Evolutionary conservation across 2,797 vertebrate species (phyloP).

Genomic region (Chelmon rostratus): DNA sequence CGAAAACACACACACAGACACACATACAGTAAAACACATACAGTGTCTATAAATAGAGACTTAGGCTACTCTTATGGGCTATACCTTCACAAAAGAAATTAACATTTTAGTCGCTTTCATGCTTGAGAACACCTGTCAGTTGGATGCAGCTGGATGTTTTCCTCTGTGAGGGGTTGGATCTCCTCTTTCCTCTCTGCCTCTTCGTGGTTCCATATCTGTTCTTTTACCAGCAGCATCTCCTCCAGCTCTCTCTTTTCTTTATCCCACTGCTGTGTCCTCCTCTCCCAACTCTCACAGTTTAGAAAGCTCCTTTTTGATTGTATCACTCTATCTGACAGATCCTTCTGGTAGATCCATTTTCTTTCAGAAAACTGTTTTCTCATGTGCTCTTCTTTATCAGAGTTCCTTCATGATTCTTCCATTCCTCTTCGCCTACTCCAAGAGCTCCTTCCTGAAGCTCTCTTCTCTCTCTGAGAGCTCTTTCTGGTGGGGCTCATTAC

Average conservation of each 20-base stretch:
- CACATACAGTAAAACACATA: slow-evolving; percentile 32
- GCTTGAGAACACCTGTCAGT: neutral
- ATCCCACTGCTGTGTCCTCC: neutral
- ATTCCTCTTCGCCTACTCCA: no score
- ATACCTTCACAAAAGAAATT: slow-evolving; percentile 1
- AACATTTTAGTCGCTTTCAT: slow-evolving; percentile 1
- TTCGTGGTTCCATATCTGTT: neutral
- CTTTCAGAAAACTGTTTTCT: neutral
- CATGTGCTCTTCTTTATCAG: no score
- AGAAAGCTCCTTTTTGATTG: neutral
- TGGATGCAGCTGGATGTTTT: no score
- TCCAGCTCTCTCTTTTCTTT: neutral
- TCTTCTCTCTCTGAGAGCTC: neutral
- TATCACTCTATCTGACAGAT: neutral
- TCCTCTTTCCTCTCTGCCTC: neutral
- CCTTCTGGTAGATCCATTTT: neutral
- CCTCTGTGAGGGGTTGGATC: no score
- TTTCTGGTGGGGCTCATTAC: neutral
- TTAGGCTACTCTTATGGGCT: slow-evolving; percentile 2
- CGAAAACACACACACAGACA: slow-evolving; percentile 15
- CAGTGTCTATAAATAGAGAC: slow-evolving; percentile 30
- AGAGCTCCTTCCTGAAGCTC: no score
- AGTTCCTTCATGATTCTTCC: no score
- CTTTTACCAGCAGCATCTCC: no score
- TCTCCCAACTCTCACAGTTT: neutral